Percentiles rank a stretch among this genome's conserved stretches.
Evolutionary conservation across 2,888 invertebrate genomes (phyloP).

Genomic region (Dicranocentrus wangi): DNA sequence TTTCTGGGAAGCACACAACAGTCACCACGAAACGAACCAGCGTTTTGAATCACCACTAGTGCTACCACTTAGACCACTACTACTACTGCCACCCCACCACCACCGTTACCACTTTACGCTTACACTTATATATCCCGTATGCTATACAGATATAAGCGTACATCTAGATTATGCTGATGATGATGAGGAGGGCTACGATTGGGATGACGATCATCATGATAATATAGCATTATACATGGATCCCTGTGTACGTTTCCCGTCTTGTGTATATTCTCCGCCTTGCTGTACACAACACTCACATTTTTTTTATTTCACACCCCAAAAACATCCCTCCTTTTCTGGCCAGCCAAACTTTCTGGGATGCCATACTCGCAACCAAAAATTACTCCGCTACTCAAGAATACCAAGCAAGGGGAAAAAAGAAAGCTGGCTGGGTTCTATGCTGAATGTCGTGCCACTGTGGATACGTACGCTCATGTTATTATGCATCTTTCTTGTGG

Average conservation of each 20-base stretch:
- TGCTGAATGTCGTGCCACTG: too few relatives aligned
- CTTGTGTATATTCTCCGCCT: constrained; percentile 11
- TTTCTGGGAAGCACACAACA: too few relatives aligned
- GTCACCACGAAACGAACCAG: constrained; percentile 55
- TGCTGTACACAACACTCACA: constrained; percentile 1
- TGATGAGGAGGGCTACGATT: constrained; percentile 10
- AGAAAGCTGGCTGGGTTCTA: not conserved
- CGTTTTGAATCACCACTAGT: constrained; percentile 34
- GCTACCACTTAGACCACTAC: constrained; percentile 33
- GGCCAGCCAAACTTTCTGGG: constrained; percentile 57
- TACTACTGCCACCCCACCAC: too few relatives aligned
- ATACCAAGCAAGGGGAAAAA: not conserved
- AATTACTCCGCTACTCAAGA: constrained; percentile 62
- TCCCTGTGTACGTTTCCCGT: constrained; percentile 27
- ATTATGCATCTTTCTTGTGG: not conserved
- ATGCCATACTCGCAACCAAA: constrained; percentile 52
- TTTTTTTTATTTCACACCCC: constrained; percentile 68
- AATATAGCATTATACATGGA: constrained; percentile 3
- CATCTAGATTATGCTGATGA: constrained; percentile 36
- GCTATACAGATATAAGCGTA: constrained; percentile 13
- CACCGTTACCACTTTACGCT: constrained; percentile 35
- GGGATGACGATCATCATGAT: constrained; percentile 13
- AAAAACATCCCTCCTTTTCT: constrained; percentile 69
- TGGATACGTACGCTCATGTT: constrained; percentile 9
- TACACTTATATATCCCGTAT: not conserved